A percentile compares a stretch with the other conserved stretches of the same genome.
phyloP scores from a whole-genome alignment of 2,797 vertebrate species.

The Bucorvus abyssinicus region DNA sequence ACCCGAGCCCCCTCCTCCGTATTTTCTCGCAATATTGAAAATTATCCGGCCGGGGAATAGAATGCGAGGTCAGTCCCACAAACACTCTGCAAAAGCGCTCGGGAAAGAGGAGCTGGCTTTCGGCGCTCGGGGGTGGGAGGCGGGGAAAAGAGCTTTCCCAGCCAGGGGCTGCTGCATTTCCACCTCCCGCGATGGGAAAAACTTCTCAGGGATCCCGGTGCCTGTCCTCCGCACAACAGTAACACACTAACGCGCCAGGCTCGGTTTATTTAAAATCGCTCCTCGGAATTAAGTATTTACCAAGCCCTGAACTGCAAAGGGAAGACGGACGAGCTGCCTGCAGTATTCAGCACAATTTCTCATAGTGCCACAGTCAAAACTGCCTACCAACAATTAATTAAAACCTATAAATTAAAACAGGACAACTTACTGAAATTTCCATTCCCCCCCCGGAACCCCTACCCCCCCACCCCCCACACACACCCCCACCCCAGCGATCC shows the following conservation, averaged over 20 bases:
- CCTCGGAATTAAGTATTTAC: conserved; percentile 70
- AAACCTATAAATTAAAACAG: conserved; percentile 70
- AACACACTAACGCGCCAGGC: not conserved
- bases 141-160: not conserved
- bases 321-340: conserved; percentile 33
- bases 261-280: conserved; percentile 42
- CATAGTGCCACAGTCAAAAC: conserved; percentile 9
- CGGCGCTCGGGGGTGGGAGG: not conserved
- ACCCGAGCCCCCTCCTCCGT: not conserved
- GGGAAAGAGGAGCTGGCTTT: not conserved
- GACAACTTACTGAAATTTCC: conserved; percentile 4
- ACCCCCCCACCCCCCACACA: not conserved
- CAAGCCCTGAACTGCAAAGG: conserved; percentile 42
- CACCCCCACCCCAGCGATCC: not conserved
- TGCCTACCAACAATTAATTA: conserved; percentile 62
- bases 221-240: not conserved
- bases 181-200: not conserved
- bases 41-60: not conserved
- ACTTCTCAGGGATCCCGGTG: conserved; percentile 26
- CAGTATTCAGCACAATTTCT: conserved; percentile 61
- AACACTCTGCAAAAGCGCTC: not conserved
- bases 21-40: not conserved
- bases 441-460: no score
- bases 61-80: not conserved
- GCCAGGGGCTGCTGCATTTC: not conserved